Evolutionary conservation across 2,113 vertebrate genomes (phyloP).

Genomic region (Dasypus novemcinctus): DNA sequence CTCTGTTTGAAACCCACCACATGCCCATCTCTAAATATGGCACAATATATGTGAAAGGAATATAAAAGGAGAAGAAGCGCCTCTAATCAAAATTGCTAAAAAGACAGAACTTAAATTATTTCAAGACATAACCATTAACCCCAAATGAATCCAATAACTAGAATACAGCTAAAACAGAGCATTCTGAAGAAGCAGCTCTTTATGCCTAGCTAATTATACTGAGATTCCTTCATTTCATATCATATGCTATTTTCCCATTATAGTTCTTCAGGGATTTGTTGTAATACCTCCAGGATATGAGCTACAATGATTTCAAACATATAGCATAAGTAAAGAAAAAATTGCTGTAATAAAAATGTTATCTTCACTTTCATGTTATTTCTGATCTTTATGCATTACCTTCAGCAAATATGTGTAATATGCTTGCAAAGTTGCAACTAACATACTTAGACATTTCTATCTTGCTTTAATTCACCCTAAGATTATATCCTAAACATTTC

Average conservation of each 20-base stretch:
- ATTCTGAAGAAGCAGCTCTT: not conserved
- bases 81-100: not conserved
- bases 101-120: not conserved
- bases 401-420: not conserved
- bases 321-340: not conserved
- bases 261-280: not conserved
- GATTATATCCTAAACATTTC: not conserved
- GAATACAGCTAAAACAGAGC: not conserved
- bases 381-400: not conserved
- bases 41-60: not conserved
- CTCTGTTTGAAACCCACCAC: slow-evolving; percentile 4
- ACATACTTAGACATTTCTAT: not conserved
- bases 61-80: not conserved
- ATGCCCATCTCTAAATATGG: not conserved
- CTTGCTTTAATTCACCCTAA: not conserved
- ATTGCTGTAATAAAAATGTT: not conserved
- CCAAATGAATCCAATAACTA: not conserved
- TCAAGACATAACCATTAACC: not conserved
- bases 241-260: not conserved
- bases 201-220: not conserved
- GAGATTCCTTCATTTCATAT: not conserved
- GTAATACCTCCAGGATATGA: not conserved
- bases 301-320: not conserved
- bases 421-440: not conserved
- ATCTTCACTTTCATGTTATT: not conserved